Evolutionary conservation across 2,888 invertebrate species (phyloP), one percentile per base, ranked within the genome.

Genomic region (Apoda limacodes): DNA sequence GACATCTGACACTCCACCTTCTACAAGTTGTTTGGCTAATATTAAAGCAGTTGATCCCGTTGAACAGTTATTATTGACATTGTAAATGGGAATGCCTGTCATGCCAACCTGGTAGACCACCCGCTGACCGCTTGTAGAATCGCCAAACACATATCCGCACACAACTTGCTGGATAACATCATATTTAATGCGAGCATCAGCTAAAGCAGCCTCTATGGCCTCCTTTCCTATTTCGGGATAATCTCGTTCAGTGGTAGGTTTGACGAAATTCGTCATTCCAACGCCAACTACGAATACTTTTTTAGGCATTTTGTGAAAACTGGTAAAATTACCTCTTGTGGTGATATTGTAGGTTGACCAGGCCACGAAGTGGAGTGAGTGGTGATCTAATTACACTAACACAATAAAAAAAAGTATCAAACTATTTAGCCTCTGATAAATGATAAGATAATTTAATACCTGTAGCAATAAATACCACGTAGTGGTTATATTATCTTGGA

Each of bases 231-330:
- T 88, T 47, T 95, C 90, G 1, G 98, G 98, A 64, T 98, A 99
- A 67, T 98, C 98, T 51, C 89, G 88, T 46, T 90, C 84, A 28
- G 88, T 83, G 29, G 92, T 95, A 25, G 98, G 98, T 70, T 98
- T 98, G 56, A 94, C 92, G 75, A 99, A 99, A 86, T 96, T 96
- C 40, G 97, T 97, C 97, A 98, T 98, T 42, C 97, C 97, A 46
- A 97, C 96, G 42, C 98, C 98, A 52, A 97, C 86, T 31, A 97
- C 95, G 70, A 86, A 98, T 30, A 95, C 94, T 70, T 84, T 82
- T 60, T 60, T 72, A 70, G 63, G 54, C 78, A 80, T 80, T 67
- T 58, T 70, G 50, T 40, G 52, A 40, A 37, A 32, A 51, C 50
- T 47, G 39, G 51, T 45, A 68, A 70, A 71, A 55, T 74, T 74